These are phyloP conservation scores for Caenorhabditis doughertyi DNA, from an alignment of 2,888 invertebrate species.

Conservation along the genomic window DNA sequence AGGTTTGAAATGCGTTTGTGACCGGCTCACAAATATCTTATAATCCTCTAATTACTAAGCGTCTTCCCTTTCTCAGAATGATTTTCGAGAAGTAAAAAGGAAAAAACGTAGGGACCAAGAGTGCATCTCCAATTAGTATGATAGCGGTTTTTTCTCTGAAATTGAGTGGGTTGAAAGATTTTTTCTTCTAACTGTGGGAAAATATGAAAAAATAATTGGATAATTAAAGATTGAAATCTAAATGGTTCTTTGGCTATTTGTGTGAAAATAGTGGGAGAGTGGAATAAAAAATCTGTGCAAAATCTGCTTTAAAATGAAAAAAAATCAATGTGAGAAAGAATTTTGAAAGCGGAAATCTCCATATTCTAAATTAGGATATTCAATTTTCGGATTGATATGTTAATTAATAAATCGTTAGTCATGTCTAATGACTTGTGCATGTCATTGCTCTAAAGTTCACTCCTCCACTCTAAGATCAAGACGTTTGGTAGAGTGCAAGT, in stretches of 20 bases:
- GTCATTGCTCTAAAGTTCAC: constrained; percentile 44
- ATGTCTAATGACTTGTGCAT: constrained; percentile 39
- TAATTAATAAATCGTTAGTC: constrained; percentile 34
- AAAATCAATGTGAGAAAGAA: constrained; percentile 20
- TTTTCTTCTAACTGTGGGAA: background rate
- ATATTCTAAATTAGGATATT: constrained; percentile 4
- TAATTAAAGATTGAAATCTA: background rate
- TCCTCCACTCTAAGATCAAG: background rate
- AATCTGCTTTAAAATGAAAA: too few species aligned
- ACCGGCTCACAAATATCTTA: too few species aligned
- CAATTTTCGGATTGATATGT: constrained; percentile 3
- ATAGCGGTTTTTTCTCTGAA: background rate
- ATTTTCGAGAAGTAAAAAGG: background rate
- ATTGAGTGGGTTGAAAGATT: background rate
- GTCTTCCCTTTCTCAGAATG: constrained; percentile 13
- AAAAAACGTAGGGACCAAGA: background rate
- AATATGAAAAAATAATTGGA: background rate
- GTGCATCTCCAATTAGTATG: constrained; percentile 17
- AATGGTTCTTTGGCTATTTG: constrained; percentile 6
- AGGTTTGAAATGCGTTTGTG: too few species aligned
- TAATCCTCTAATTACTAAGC: too few species aligned
- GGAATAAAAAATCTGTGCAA: constrained; percentile 2
- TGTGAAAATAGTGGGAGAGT: background rate
- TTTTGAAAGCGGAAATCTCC: background rate
- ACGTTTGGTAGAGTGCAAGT: too few species aligned